A percentile compares a stretch with the other conserved stretches of the same genome.
These are phyloP conservation scores for Pleuronectes platessa DNA, from an alignment of 2,113 vertebrate genomes.

Conservation along the genomic window DNA sequence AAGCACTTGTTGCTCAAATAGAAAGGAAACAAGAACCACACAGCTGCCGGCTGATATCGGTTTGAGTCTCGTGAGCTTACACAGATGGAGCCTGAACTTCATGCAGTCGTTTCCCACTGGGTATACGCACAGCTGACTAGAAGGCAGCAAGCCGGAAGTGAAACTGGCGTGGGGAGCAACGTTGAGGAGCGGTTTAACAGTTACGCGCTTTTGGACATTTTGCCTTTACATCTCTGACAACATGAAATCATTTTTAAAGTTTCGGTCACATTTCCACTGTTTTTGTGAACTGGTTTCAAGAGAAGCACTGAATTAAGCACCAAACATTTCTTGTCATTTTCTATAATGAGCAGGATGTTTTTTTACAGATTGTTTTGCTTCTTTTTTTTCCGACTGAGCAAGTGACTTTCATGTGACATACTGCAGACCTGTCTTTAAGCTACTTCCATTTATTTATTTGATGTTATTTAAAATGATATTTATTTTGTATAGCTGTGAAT, in stretches of 20 bases:
- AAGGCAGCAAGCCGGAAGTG: slow-evolving; percentile 36
- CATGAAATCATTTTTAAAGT: no score
- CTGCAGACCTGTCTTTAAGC: not conserved
- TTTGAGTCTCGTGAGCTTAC: slow-evolving; percentile 4
- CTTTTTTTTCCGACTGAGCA: not conserved
- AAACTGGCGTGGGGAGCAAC: slow-evolving; percentile 42
- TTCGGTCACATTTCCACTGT: not conserved
- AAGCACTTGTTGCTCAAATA: not conserved
- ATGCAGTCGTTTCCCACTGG: not conserved
- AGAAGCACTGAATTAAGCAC: not conserved
- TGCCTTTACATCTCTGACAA: not conserved
- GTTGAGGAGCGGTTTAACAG: slow-evolving; percentile 19
- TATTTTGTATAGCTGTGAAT: not conserved
- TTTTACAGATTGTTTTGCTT: not conserved
- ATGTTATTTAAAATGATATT: slow-evolving; percentile 10
- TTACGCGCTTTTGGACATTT: slow-evolving; percentile 24
- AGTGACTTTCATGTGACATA: not conserved
- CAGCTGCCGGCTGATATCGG: slow-evolving; percentile 10
- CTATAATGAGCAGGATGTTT: not conserved
- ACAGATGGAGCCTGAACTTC: not conserved
- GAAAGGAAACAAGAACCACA: slow-evolving; percentile 33
- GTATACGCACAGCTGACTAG: slow-evolving; percentile 10
- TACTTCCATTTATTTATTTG: slow-evolving; percentile 12
- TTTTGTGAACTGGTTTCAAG: not conserved
- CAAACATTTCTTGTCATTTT: not conserved